Evolutionary conservation across 2,888 invertebrate genomes (phyloP), one percentile per base, ranked within the genome.

Genomic region (Aricia artaxerxes): DNA sequence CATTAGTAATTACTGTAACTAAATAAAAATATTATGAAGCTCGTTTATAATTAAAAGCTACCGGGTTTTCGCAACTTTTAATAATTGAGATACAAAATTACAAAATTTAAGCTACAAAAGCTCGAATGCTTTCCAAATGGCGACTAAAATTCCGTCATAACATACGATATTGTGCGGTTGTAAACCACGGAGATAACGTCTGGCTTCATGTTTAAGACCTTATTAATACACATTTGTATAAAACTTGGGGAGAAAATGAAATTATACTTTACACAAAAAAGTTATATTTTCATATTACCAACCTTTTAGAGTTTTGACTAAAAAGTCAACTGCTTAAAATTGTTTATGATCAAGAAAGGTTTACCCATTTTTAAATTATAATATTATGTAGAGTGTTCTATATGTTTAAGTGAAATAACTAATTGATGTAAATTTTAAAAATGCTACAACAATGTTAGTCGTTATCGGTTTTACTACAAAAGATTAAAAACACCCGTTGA

Each of bases 141-240:
- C 78, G 73, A 75, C 78, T 80, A 82, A 80, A 82, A 82, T 82
- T 80, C 77, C 81, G 79, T 82, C 80, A 80, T 81, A 80, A 78
- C 80, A 78, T 78, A 77, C 77, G 79, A 80, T 81, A 79, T 78
- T 77, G 78, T 53, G 75, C 69, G 80, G 77, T 80, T 78, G 78
- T 75, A 61, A 60, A 78, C 75, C 78, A 60, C 73, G 31, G n/a
- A 73, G 78, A 73, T 73, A 79, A 79, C 78, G 78, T 79, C 78
- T 79, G 78, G 73, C 60, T 49, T 75, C 24, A 60, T 44, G 61
- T 61, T 75, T 75, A 79, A 40, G 75, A 79, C 61, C 44, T 40
- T 61, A 73, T 73, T 78, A 78, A 79, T 79, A 73, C 73, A 75
- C 75, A 75, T 75, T 75, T 75, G 73, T 73, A 7, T 73, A 73